Evolutionary conservation across 2,113 vertebrate species (phyloP).

Genomic region (Litocranius walleri): DNA sequence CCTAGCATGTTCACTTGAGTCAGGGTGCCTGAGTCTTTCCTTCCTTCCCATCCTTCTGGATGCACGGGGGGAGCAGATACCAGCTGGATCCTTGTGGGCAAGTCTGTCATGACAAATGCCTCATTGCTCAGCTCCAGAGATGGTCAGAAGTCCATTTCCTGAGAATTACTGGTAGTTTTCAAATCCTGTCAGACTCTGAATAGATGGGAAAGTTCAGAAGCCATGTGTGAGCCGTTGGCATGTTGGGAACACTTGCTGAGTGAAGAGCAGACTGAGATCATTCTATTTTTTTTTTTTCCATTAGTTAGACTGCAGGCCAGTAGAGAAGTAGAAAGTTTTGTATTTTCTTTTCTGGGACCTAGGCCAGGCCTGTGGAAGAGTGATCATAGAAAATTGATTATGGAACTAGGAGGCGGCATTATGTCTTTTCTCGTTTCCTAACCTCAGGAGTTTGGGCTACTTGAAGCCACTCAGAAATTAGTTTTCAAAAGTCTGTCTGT

Average conservation of each 20-base stretch:
- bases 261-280: not conserved
- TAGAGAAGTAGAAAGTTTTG: not conserved
- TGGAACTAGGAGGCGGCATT: not conserved
- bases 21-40: not conserved
- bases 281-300: not conserved
- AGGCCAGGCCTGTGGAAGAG: not conserved
- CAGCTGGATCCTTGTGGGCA: not conserved
- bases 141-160: not conserved
- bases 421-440: not conserved
- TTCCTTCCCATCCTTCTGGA: not conserved
- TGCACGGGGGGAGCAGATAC: not conserved
- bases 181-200: not conserved
- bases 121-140: not conserved
- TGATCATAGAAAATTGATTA: not conserved
- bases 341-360: conserved; percentile 20
- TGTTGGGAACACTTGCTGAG: not conserved
- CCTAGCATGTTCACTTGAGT: not conserved
- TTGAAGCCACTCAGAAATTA: not conserved
- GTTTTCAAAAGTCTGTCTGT: not conserved
- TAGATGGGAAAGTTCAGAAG: not conserved
- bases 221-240: not conserved
- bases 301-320: not conserved
- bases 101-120: not conserved
- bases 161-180: not conserved
- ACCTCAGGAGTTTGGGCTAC: not conserved